Base-by-base conservation (phyloP, 2,113 vertebrate species). In the Petaurus breviceps region DNA sequence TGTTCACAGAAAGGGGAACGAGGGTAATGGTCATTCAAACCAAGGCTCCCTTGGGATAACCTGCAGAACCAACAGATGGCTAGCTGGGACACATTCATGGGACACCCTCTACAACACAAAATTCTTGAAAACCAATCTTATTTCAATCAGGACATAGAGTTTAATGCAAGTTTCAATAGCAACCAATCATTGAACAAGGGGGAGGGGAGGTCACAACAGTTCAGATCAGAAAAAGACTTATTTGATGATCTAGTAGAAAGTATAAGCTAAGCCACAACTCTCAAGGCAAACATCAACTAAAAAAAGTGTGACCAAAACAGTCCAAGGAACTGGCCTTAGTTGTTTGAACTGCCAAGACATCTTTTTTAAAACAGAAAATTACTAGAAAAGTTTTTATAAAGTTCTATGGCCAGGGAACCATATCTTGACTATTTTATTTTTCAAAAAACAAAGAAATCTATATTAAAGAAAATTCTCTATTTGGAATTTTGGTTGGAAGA, bases 341-440 rank as follows among this genome's bases (percentile, higher is more conserved):
- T 77, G 51, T 23, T 43, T 77, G 68, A 43, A 84, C 6, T 2
- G 6, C 14, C 68, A 22, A 43, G 2, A 22, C 16, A 22, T 43
- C n/a, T 68, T 84, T 77, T 84, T 84, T 43, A 43, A 84, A 84
- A 84, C 68, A 43, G 37, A 77, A 84, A 43, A 22, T 84, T 19
- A 43, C 68, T 51, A 31, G 53, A 31, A 57, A 92, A 90, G 25
- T 28, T 37, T 50, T 91, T 54, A 77, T 37, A 26, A 84, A 84
- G 23, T 89, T 49, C 1, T 3, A 11, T 22, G 26, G 49, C 31
- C 31, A 68, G 1, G 31, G 37, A 14, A 31, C 4, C 95, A 90
- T 50, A 16, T 51, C 94, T 91, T 51, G 47, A 49, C 7, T 50
- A 91, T 90, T 89, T 97, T 53, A 91, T 90, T 89, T 97, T 57